A percentile compares a stretch with the other conserved stretches of the same genome.
These are phyloP conservation scores for Sapayoa aenigma DNA, from an alignment of 2,113 vertebrate genomes.

Conservation along the genomic window DNA sequence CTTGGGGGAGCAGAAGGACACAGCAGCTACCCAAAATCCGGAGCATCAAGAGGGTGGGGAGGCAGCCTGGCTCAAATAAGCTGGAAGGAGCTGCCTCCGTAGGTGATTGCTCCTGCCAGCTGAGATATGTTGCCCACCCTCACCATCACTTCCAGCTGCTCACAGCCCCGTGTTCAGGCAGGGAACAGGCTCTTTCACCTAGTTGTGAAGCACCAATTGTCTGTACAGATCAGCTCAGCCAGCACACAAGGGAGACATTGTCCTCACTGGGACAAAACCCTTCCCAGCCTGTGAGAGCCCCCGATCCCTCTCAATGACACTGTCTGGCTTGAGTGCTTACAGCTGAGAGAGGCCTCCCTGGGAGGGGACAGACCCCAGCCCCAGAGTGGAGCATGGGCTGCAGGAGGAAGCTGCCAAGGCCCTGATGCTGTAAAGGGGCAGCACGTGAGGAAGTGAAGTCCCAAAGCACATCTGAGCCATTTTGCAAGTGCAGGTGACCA, in stretches of 20 bases:
- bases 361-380: background rate
- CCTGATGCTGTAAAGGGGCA: rapidly evolving
- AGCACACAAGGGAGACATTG: background rate
- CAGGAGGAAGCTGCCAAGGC: rapidly evolving
- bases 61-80: background rate
- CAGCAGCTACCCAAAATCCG: rapidly evolving
- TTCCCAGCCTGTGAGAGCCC: background rate
- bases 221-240: background rate
- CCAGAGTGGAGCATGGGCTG: rapidly evolving
- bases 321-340: rapidly evolving
- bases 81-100: background rate
- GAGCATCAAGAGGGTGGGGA: background rate
- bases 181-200: background rate
- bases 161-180: background rate
- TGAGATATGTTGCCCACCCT: rapidly evolving
- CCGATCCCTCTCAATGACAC: rapidly evolving
- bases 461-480: background rate
- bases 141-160: background rate
- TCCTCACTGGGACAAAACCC: background rate
- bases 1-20: background rate
- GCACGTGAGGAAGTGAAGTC: rapidly evolving
- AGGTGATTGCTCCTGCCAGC: background rate
- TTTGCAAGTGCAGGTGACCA: background rate
- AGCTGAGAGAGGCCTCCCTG: background rate
- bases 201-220: rapidly evolving